These are phyloP conservation scores for Lithobates pipiens DNA, from an alignment of 2,797 vertebrate species.

Conservation along the genomic window DNA sequence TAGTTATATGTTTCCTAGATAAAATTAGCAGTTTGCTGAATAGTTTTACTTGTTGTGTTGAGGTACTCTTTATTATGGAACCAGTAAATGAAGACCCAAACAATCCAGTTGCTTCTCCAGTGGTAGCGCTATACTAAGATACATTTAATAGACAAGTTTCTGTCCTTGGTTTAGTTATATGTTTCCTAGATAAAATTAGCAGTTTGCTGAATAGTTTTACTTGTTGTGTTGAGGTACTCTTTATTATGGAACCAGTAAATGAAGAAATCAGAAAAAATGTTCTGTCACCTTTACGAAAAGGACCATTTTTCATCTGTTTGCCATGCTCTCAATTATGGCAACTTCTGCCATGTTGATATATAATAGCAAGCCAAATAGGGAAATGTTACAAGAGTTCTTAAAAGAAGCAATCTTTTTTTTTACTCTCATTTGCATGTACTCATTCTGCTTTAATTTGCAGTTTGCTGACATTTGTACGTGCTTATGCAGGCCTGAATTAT, in stretches of 20 bases:
- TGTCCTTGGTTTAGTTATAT: no score
- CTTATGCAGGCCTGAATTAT: constrained; percentile 24
- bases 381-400: constrained; percentile 53
- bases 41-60: not conserved
- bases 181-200: not conserved
- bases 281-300: constrained; percentile 73
- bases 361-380: constrained; percentile 46
- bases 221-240: constrained; percentile 61
- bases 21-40: not conserved
- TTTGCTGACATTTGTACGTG: constrained; percentile 52
- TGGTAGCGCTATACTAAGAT: no score
- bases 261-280: constrained; percentile 77
- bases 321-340: constrained; percentile 63
- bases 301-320: constrained; percentile 65
- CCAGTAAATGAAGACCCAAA: no score
- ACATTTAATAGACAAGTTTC: no score
- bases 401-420: constrained; percentile 56
- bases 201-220: constrained; percentile 1
- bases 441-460: constrained; percentile 66
- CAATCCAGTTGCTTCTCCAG: no score
- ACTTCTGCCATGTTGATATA: constrained; percentile 61
- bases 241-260: constrained; percentile 67
- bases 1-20: not conserved
- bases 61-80: constrained; percentile 73
- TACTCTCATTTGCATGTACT: constrained; percentile 76